Evolutionary conservation across 1,140 invertebrate genomes (phyloP).

Genomic region (Dufourea novaeangliae): DNA sequence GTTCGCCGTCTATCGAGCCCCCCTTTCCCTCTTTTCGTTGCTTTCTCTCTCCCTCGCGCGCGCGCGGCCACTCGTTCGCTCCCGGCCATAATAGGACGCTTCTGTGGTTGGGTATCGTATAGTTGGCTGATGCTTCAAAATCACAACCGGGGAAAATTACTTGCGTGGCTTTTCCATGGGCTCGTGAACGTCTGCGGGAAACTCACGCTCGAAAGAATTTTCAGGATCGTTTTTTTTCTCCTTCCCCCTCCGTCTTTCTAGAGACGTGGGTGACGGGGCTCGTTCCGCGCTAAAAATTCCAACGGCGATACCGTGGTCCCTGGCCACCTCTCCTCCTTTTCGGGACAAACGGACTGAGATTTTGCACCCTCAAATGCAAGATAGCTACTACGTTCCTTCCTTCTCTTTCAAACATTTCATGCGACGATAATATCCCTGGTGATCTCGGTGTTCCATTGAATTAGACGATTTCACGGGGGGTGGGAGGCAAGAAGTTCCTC

Average conservation of each 20-base stretch:
- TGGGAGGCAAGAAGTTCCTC: neutral
- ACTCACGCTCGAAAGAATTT: slow-evolving; percentile 24
- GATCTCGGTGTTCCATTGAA: neutral
- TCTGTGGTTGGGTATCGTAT: slow-evolving; percentile 20
- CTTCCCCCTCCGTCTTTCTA: neutral
- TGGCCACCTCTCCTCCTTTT: neutral
- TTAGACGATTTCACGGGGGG: neutral
- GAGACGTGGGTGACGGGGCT: neutral
- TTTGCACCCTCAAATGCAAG: too few relatives aligned
- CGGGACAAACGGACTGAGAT: slow-evolving; percentile 7
- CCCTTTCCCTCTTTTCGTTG: slow-evolving; percentile 18
- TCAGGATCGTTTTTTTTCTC: neutral
- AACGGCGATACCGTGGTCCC: neutral
- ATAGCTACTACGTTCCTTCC: too few relatives aligned
- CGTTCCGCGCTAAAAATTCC: slow-evolving; percentile 16
- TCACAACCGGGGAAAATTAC: slow-evolving; percentile 47
- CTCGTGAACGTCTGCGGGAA: neutral
- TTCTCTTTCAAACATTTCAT: too few relatives aligned
- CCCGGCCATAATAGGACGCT: slow-evolving; percentile 37
- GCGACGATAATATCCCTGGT: too few relatives aligned
- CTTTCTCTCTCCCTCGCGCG: neutral
- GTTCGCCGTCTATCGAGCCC: slow-evolving; percentile 53
- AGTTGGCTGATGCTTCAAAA: slow-evolving; percentile 43
- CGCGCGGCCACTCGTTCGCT: neutral
- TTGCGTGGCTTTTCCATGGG: slow-evolving; percentile 24